Evolutionary conservation across 2,113 vertebrate species (phyloP).

Genomic region (Sus scrofa): T2T-Sscrofa CM000824.6:73736501-73737000

Average conservation of each 20-base stretch:
- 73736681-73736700: too few species aligned
- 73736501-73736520: too few species aligned
- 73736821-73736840: background rate
- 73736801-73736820: background rate
- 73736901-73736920: background rate
- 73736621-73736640: too few species aligned
- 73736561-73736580: too few species aligned
- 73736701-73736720: too few species aligned
- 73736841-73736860: background rate
- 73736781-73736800: background rate
- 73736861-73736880: background rate
- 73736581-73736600: too few species aligned
- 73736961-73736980: background rate
- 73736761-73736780: background rate
- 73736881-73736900: background rate
- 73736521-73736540: too few species aligned
- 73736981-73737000: background rate
- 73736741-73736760: background rate
- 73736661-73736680: too few species aligned
- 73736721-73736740: background rate
- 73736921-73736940: background rate
- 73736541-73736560: too few species aligned
- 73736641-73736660: too few species aligned
- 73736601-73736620: too few species aligned
- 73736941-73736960: background rate